phyloP scores from a whole-genome alignment of 2,888 invertebrate species.

The Scelioninae gen. 2 region DNA sequence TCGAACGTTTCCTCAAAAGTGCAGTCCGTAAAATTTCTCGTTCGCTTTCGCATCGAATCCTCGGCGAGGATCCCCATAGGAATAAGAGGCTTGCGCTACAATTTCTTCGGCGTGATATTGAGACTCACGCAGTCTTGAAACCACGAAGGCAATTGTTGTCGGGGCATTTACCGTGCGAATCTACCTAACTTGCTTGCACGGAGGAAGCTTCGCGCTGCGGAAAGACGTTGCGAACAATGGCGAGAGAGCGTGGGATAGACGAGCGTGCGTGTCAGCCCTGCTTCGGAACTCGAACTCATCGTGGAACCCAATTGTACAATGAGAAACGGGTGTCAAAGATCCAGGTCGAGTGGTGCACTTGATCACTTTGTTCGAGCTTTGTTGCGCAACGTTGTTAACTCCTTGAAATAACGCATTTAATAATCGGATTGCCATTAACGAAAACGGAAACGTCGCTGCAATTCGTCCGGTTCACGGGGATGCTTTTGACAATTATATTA shows the following conservation, averaged over 20 bases:
- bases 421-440: constrained; percentile 1
- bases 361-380: constrained; percentile 41
- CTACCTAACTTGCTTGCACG: constrained; percentile 48
- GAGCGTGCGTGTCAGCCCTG: constrained; percentile 65
- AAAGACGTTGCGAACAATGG: constrained; percentile 66
- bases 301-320: constrained; percentile 55
- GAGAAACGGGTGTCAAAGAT: constrained; percentile 61
- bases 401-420: constrained; percentile 11
- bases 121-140: constrained; percentile 46
- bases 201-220: constrained; percentile 57
- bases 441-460: neutral
- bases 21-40: constrained; percentile 16
- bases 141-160: constrained; percentile 55
- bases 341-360: constrained; percentile 62
- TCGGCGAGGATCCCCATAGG: constrained; percentile 18
- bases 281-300: constrained; percentile 59
- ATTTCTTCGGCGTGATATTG: constrained; percentile 33
- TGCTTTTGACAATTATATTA: too few species aligned
- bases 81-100: constrained; percentile 26
- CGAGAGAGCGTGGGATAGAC: constrained; percentile 70
- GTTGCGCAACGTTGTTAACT: constrained; percentile 21
- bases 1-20: constrained; percentile 5
- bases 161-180: constrained; percentile 62
- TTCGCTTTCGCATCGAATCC: constrained; percentile 23
- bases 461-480: too few species aligned